Base-by-base conservation (phyloP, 2,888 invertebrate genomes). In the Lithodes maja region DNA sequence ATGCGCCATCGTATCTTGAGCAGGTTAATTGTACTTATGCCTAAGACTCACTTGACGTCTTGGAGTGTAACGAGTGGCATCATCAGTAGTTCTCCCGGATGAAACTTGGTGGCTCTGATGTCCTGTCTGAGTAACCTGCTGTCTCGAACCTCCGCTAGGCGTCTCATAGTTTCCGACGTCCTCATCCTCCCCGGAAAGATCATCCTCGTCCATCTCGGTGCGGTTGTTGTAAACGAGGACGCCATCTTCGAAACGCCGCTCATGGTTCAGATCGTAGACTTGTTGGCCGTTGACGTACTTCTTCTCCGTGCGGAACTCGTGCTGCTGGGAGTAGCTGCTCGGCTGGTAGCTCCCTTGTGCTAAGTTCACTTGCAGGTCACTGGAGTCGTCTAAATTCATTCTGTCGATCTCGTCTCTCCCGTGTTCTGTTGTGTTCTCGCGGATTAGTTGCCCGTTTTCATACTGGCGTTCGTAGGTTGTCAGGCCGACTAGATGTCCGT, bases 181-280 rank as follows among this genome's bases (percentile, higher is more conserved):
- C 1, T 49, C 53, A 15, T 68, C n/a, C n/a, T 52, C 52, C 3
- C 55, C 49, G 9, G 33, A 83, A 12, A 90, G 53, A 50, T 90
- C 86, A 79, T 90, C 88, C 53, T 83, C 79, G 78, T 90, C 90
- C 50, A 86, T 90, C 69, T 91, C 91, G 33, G 86, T 84, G 54
- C 83, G 87, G n/a, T 91, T 87, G 50, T 91, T 88, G 68, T 86
- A 81, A 3, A 91, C 88, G 15, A 91, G 68, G 5, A 68, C 80
- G n/a, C 90, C 91, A n/a, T 91, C 91, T 69, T 90, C 90, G 50
- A 88, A 91, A 15, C 77, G 90, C 5, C 79, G 61, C 54, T 91
- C 91, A 61, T 91, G 91, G 77, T 87, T 87, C 1, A 88, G 77
- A 33, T 91, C 91, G 61, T 91, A 90, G 9, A 82, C 79, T 81